phyloP scores from a whole-genome alignment of 1,140 invertebrate genomes.

The Drosophila tropicalis region DNA sequence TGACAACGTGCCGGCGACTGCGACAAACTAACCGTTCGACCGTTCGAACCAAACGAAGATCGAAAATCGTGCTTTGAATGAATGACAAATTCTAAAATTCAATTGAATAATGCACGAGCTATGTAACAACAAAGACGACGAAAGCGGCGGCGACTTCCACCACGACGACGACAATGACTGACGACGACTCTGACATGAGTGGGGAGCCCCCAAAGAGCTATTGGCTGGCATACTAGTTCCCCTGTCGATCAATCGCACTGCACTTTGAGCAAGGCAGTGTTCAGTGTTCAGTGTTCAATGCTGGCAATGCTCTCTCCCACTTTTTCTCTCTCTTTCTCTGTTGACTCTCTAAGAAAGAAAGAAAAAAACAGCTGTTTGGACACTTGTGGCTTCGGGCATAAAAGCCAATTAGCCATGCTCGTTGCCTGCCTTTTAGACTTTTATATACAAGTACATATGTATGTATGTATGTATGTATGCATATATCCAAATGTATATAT shows the following conservation, averaged over 20 bases:
- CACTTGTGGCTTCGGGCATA: slow-evolving; percentile 45
- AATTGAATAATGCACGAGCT: slow-evolving; percentile 41
- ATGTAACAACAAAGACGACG: slow-evolving; percentile 19
- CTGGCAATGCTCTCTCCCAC: slow-evolving; percentile 33
- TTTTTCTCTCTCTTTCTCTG: background rate
- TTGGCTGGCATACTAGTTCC: slow-evolving; percentile 15
- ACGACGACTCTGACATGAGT: slow-evolving; percentile 46
- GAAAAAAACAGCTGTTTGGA: slow-evolving; percentile 47
- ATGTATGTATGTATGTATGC: background rate
- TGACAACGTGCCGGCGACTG: slow-evolving; percentile 31
- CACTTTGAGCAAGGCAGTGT: slow-evolving; percentile 63
- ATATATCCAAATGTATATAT: background rate
- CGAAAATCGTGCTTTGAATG: slow-evolving; percentile 63
- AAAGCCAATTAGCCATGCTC: slow-evolving; percentile 59
- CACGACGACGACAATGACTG: slow-evolving; percentile 45
- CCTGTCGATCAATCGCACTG: slow-evolving; percentile 65
- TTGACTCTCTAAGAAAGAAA: slow-evolving; percentile 1
- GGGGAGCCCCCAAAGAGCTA: slow-evolving; percentile 24
- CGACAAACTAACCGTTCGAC: slow-evolving; percentile 6
- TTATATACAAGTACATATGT: background rate
- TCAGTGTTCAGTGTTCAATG: slow-evolving; percentile 51
- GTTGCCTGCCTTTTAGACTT: slow-evolving; percentile 33
- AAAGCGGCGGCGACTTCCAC: slow-evolving; percentile 25
- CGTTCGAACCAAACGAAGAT: slow-evolving; percentile 4
- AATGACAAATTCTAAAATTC: slow-evolving; percentile 60